Conservation (phyloP, 2,113 vertebrate species). For the Tympanuchus pallidicinctus region DNA sequence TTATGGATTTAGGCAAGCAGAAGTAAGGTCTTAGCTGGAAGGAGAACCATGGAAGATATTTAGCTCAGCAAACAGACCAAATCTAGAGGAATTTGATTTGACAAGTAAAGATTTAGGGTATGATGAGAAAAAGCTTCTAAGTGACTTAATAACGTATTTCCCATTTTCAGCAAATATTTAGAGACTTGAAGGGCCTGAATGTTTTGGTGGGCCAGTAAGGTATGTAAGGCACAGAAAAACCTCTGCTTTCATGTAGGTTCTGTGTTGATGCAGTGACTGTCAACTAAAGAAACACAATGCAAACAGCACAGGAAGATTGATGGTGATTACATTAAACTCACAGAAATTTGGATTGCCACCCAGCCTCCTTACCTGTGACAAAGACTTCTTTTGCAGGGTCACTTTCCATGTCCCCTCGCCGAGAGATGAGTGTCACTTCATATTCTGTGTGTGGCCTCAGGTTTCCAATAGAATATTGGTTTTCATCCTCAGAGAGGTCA, state of each 20-base stretch:
- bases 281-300: not conserved
- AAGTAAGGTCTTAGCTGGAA: not conserved
- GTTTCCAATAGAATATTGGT: constrained; percentile 89
- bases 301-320: not conserved
- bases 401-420: constrained; percentile 83
- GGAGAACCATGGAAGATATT: not conserved
- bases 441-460: constrained; percentile 91
- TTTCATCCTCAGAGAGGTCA: constrained; percentile 87
- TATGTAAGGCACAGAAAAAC: not conserved
- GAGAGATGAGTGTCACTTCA: constrained; percentile 87
- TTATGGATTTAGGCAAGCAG: not conserved
- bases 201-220: not conserved
- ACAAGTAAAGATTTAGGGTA: not conserved
- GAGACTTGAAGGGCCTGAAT: not conserved
- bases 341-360: not conserved
- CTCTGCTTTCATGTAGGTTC: not conserved
- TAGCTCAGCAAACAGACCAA: not conserved
- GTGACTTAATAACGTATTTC: not conserved
- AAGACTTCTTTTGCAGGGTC: constrained; percentile 86
- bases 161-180: not conserved
- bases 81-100: not conserved
- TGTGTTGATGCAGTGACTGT: not conserved
- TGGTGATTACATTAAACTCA: not conserved
- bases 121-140: not conserved
- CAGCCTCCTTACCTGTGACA: constrained; percentile 84